Evolutionary conservation across 1,140 invertebrate genomes (phyloP).

Genomic region (Himalopsyche phryganea): DNA sequence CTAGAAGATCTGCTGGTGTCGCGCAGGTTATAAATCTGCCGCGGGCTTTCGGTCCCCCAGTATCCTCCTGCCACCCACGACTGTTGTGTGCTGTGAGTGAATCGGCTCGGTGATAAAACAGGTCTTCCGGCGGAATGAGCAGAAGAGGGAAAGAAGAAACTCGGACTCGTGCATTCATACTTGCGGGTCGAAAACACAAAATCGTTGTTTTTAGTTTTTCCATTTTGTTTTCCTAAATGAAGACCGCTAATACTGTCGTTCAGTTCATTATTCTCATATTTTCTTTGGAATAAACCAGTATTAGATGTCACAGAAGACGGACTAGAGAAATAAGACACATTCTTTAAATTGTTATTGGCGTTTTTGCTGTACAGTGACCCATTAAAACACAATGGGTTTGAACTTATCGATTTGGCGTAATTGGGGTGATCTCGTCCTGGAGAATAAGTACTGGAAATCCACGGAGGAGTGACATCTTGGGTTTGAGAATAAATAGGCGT

Average conservation of each 20-base stretch:
- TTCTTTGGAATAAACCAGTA: constrained; percentile 11
- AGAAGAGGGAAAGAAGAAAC: constrained; percentile 42
- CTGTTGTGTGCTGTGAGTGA: constrained; percentile 42
- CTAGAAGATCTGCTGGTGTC: constrained; percentile 50
- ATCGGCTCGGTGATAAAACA: constrained; percentile 48
- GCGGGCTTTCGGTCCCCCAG: constrained; percentile 47
- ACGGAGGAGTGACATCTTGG: neutral
- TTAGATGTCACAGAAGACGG: neutral
- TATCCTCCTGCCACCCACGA: constrained; percentile 53
- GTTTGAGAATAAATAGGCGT: constrained; percentile 5
- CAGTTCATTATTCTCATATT: constrained; percentile 40
- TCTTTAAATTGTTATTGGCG: constrained; percentile 1
- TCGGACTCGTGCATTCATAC: constrained; percentile 44
- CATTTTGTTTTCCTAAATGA: constrained; percentile 22
- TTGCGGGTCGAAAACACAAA: constrained; percentile 46
- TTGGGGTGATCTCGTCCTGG: neutral
- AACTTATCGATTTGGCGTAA: neutral
- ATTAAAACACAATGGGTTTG: neutral
- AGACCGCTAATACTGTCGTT: constrained; percentile 46
- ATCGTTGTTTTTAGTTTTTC: constrained; percentile 28
- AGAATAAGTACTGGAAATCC: neutral
- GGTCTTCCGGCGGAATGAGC: constrained; percentile 38
- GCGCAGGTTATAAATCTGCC: constrained; percentile 40
- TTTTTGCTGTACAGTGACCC: constrained; percentile 7
- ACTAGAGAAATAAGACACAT: constrained; percentile 4